phyloP scores from a whole-genome alignment of 2,888 invertebrate species.

The Lingula anatina region DNA sequence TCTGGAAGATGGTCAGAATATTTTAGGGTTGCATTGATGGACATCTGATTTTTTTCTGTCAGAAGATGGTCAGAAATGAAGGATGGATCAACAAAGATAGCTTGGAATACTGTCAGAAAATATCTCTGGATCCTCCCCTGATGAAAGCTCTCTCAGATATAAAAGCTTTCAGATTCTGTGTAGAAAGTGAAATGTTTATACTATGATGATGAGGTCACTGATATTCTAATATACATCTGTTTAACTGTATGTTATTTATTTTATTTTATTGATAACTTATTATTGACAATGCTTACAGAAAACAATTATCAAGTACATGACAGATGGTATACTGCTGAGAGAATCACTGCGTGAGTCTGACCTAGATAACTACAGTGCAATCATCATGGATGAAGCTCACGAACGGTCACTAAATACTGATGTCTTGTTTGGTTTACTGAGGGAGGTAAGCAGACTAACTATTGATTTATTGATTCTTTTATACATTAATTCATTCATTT shows the following conservation, averaged over 20 bases:
- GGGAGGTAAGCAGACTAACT: constrained; percentile 63
- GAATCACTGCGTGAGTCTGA: constrained; percentile 96
- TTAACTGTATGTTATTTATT: neutral
- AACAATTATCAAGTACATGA: constrained; percentile 78
- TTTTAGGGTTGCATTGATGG: neutral
- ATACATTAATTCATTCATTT: neutral
- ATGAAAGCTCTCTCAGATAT: too few species aligned
- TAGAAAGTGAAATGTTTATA: too few species aligned
- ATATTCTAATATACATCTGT: neutral
- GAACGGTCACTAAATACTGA: constrained; percentile 97
- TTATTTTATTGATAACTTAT: neutral
- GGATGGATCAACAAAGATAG: too few species aligned
- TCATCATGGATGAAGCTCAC: constrained; percentile 99
- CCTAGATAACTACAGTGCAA: constrained; percentile 91
- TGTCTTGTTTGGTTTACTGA: constrained; percentile 89
- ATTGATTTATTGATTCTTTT: constrained; percentile 1
- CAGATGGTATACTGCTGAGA: constrained; percentile 93
- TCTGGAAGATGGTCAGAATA: too few species aligned
- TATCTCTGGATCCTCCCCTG: too few species aligned
- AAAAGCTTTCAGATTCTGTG: too few species aligned
- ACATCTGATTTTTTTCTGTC: too few species aligned
- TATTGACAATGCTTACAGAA: constrained; percentile 35
- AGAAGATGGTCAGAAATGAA: too few species aligned
- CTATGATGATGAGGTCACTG: neutral
- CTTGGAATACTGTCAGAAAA: too few species aligned